A percentile compares a stretch with the other conserved stretches of the same genome.
These are phyloP conservation scores for Leguminivora glycinivorella DNA, from an alignment of 1,140 invertebrate genomes.

Conservation along the genomic window DNA sequence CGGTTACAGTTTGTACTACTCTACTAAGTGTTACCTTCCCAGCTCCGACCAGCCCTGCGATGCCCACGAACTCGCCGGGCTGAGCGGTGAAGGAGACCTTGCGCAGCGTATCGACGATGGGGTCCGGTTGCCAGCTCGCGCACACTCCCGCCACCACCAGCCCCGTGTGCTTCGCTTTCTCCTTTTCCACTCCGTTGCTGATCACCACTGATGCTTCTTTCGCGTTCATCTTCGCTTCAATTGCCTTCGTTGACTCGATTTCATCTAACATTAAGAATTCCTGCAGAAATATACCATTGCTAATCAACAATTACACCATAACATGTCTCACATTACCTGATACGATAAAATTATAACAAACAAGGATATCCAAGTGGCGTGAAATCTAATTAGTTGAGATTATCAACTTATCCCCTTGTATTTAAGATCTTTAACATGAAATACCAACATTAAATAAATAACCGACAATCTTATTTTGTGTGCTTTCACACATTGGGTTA, in stretches of 20 bases:
- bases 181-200: conserved; percentile 55
- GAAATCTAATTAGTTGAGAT: conserved; percentile 22
- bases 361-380: background rate
- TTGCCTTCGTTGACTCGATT: conserved; percentile 50
- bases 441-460: too few relatives aligned
- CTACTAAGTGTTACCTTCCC: conserved; percentile 82
- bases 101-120: conserved; percentile 81
- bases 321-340: background rate
- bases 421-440: too few relatives aligned
- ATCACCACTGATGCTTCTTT: conserved; percentile 46
- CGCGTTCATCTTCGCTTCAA: conserved; percentile 37
- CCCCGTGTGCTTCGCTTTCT: conserved; percentile 51
- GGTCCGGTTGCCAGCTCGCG: conserved; percentile 81
- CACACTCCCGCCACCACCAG: conserved; percentile 77
- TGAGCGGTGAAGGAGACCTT: conserved; percentile 81
- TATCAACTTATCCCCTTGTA: too few relatives aligned
- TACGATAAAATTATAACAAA: background rate
- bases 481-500: too few relatives aligned
- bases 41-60: conserved; percentile 88
- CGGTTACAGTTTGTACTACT: too few relatives aligned
- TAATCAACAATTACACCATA: background rate
- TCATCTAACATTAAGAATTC: conserved; percentile 81
- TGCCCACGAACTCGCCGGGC: conserved; percentile 83
- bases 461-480: too few relatives aligned
- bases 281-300: conserved; percentile 43